Conservation (phyloP, 2,888 invertebrate species). For the Megastigmus dorsalis region DNA sequence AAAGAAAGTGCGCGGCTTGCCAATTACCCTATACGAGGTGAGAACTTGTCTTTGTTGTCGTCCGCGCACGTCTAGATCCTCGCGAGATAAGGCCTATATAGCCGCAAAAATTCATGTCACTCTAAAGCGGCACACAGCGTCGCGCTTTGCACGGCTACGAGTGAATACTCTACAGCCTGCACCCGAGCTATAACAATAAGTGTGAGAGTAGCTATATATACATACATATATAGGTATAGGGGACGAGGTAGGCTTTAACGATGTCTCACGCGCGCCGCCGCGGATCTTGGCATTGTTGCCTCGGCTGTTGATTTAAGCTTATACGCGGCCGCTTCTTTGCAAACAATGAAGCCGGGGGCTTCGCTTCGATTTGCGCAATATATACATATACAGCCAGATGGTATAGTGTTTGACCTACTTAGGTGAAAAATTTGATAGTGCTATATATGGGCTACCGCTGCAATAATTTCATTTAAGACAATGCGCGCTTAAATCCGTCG, state of each 20-base stretch:
- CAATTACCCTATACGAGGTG: conserved; percentile 37
- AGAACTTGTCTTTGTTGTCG: conserved; percentile 20
- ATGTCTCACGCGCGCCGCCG: conserved; percentile 17
- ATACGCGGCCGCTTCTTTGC: conserved; percentile 23
- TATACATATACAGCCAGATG: too few species aligned
- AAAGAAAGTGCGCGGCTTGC: conserved; percentile 36
- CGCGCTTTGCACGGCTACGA: too few species aligned
- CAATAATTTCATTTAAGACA: too few species aligned
- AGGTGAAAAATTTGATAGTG: background rate
- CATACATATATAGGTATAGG: too few species aligned
- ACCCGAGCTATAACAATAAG: conserved; percentile 16
- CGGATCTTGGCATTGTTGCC: conserved; percentile 1
- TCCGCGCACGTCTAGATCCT: conserved; percentile 22
- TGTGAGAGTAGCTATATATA: conserved; percentile 24
- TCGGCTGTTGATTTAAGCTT: conserved; percentile 36
- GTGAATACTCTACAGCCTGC: background rate
- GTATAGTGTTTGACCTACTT: conserved; percentile 4
- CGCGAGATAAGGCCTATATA: conserved; percentile 7
- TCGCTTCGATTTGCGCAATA: conserved; percentile 16
- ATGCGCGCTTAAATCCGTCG: too few species aligned
- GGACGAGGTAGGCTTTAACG: conserved; percentile 19
- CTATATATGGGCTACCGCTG: too few species aligned
- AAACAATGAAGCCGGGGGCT: conserved; percentile 31
- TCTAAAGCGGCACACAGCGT: background rate
- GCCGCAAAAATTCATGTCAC: conserved; percentile 36